phyloP scores from a whole-genome alignment of 2,888 invertebrate species.

The Lumbricus terrestris region DNA sequence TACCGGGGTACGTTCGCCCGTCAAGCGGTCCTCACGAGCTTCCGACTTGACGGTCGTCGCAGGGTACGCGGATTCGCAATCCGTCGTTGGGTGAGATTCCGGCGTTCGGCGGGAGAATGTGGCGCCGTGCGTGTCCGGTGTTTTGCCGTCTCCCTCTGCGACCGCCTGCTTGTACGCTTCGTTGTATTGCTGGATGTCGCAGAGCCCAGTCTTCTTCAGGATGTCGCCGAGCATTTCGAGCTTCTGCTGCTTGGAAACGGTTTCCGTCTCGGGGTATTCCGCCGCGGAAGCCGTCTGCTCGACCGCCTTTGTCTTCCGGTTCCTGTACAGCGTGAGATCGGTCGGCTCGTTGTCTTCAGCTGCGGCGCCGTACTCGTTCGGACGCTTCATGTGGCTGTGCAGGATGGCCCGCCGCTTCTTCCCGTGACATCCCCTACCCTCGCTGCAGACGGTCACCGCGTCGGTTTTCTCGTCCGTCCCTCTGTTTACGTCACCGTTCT shows the following conservation, averaged over 20 bases:
- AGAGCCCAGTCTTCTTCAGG: slow-evolving; percentile 92
- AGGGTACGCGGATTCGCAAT: too few relatives aligned
- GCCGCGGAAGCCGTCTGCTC: not conserved
- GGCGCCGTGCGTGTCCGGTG: not conserved
- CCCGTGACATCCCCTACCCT: not conserved
- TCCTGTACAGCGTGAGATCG: slow-evolving; percentile 20
- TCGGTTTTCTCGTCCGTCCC: too few relatives aligned
- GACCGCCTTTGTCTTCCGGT: not conserved
- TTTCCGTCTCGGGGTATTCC: not conserved
- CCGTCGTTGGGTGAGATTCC: not conserved
- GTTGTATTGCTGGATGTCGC: slow-evolving; percentile 89
- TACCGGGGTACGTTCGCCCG: not conserved
- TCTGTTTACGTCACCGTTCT: not conserved
- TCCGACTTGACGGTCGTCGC: not conserved
- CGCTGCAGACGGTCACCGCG: not conserved
- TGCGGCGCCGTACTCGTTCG: not conserved
- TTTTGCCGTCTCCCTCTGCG: not conserved
- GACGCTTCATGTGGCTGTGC: not conserved
- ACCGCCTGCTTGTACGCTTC: slow-evolving; percentile 89
- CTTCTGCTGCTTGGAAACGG: not conserved
- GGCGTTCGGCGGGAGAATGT: not conserved
- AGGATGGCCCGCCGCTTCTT: not conserved
- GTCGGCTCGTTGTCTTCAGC: slow-evolving; percentile 18
- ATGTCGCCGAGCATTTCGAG: slow-evolving; percentile 77
- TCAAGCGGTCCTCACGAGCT: not conserved